These are phyloP conservation scores for Linnaemya vulpina DNA, from an alignment of 2,888 invertebrate species.

Conservation along the genomic window DNA sequence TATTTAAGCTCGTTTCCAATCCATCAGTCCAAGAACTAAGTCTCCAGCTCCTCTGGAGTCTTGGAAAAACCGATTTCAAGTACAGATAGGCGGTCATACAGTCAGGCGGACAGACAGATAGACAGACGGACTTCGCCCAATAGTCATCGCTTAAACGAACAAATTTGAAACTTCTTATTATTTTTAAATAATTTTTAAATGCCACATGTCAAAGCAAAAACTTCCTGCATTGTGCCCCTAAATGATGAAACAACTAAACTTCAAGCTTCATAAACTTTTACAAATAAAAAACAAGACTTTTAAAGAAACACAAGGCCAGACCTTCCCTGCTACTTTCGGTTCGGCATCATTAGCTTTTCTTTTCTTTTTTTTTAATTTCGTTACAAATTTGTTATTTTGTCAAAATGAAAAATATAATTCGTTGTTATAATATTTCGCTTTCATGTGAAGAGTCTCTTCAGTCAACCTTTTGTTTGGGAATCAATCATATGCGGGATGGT, in stretches of 20 bases:
- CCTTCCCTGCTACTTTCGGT: constrained; percentile 28
- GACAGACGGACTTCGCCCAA: too few relatives aligned
- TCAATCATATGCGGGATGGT: constrained; percentile 72
- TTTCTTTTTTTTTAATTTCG: constrained; percentile 56
- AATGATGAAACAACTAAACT: constrained; percentile 14
- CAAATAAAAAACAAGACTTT: constrained; percentile 10
- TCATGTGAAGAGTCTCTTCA: constrained; percentile 62
- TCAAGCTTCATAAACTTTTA: constrained; percentile 58
- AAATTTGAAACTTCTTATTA: background rate
- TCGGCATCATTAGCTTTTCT: constrained; percentile 67
- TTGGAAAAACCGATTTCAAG: too few relatives aligned
- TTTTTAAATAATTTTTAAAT: constrained; percentile 10
- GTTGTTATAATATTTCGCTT: constrained; percentile 42
- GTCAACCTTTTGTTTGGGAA: constrained; percentile 68
- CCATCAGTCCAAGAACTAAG: too few relatives aligned
- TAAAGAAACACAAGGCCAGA: background rate
- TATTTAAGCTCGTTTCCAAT: too few relatives aligned
- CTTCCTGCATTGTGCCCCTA: constrained; percentile 12
- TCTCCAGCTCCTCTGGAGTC: too few relatives aligned
- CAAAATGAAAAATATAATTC: constrained; percentile 32
- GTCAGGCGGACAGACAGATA: too few relatives aligned
- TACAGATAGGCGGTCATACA: too few relatives aligned
- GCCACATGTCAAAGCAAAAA: constrained; percentile 30
- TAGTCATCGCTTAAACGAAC: too few relatives aligned
- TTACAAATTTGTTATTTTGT: constrained; percentile 62